Conservation (phyloP, 2,888 invertebrate species). For the Ypsolopha sequella region DNA sequence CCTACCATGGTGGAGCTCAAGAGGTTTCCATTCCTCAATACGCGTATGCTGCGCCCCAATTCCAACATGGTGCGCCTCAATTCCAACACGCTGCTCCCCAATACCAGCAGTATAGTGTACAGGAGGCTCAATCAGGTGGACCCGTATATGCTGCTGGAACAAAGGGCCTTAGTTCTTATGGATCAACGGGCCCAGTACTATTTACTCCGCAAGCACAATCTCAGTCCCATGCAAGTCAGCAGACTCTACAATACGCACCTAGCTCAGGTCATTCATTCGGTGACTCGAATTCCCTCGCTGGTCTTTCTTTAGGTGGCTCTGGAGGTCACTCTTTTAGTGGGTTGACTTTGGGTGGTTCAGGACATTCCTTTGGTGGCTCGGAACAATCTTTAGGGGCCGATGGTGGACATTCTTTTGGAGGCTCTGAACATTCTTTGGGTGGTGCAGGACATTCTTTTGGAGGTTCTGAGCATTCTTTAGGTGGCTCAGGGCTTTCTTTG, state of each 20-base stretch:
- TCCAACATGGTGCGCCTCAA: slow-evolving; percentile 24
- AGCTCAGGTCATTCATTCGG: slow-evolving; percentile 26
- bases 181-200: slow-evolving; percentile 53
- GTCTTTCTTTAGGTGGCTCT: slow-evolving; percentile 17
- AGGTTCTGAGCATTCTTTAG: slow-evolving; percentile 8
- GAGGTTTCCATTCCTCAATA: slow-evolving; percentile 37
- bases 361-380: slow-evolving; percentile 5
- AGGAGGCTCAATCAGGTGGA: slow-evolving; percentile 28
- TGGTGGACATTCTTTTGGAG: slow-evolving; percentile 7
- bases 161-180: slow-evolving; percentile 56
- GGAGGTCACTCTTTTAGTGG: slow-evolving; percentile 23
- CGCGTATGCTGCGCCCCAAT: slow-evolving; percentile 34
- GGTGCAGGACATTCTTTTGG: slow-evolving; percentile 3
- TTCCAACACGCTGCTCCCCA: slow-evolving; percentile 37
- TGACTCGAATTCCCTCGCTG: slow-evolving; percentile 13
- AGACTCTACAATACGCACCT: slow-evolving; percentile 26
- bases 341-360: slow-evolving; percentile 18
- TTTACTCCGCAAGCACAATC: slow-evolving; percentile 35
- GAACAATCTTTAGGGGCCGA: slow-evolving; percentile 16
- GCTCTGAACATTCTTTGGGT: slow-evolving; percentile 6
- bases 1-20: slow-evolving; percentile 22
- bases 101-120: slow-evolving; percentile 38
- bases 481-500: slow-evolving; percentile 1
- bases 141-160: slow-evolving; percentile 50
- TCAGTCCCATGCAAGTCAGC: slow-evolving; percentile 26